Percentiles rank a stretch among this genome's conserved stretches.
Conservation (phyloP, 2,888 invertebrate genomes). For the Acronicta leporina region DNA sequence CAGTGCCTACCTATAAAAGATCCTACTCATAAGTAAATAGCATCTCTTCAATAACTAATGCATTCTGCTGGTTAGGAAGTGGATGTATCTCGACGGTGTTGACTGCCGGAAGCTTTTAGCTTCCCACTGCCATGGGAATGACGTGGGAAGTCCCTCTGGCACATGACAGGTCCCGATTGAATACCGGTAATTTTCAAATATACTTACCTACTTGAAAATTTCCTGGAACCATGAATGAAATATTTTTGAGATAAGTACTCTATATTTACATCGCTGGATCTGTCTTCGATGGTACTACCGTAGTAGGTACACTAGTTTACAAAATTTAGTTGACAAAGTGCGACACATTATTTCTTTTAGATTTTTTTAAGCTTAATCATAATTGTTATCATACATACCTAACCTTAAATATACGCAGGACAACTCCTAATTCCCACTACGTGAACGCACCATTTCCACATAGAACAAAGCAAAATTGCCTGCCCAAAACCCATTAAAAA, state of each 20-base stretch:
- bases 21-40: background rate
- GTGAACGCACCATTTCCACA: background rate
- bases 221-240: background rate
- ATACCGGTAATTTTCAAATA: conserved; percentile 11
- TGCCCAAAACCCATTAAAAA: conserved; percentile 19
- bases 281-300: no score
- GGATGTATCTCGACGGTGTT: conserved; percentile 21
- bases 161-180: conserved; percentile 13
- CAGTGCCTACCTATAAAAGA: no score
- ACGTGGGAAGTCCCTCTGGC: conserved; percentile 11
- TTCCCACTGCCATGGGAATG: conserved; percentile 7
- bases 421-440: background rate
- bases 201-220: conserved; percentile 26
- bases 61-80: conserved; percentile 18
- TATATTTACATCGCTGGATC: no score
- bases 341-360: no score
- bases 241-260: no score
- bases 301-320: no score
- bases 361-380: no score
- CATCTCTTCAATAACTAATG: conserved; percentile 13
- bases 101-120: conserved; percentile 46
- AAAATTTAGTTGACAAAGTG: no score
- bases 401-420: background rate
- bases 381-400: background rate
- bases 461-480: conserved; percentile 10